Conservation (phyloP, 2,888 invertebrate genomes). For the Drosophila anomelani region DNA sequence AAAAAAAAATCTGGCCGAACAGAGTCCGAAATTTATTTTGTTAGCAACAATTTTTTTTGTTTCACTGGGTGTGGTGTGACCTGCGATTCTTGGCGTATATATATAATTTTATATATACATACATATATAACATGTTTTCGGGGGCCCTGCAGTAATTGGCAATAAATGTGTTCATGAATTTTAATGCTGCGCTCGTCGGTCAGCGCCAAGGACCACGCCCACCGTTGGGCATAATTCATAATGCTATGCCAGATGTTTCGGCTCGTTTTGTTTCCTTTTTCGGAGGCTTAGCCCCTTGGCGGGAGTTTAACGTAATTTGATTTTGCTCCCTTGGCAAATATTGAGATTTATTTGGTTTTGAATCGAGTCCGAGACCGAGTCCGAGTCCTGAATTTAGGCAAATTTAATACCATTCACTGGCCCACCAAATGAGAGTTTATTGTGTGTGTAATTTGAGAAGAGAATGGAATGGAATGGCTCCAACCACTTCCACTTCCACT, state of each 20-base stretch:
- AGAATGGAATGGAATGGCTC: conserved; percentile 3
- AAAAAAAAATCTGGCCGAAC: conserved; percentile 28
- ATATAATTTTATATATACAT: conserved; percentile 47
- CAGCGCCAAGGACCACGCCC: conserved; percentile 42
- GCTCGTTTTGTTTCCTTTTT: conserved; percentile 29
- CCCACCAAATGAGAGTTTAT: conserved; percentile 34
- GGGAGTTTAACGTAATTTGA: conserved; percentile 75
- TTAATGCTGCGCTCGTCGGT: conserved; percentile 71
- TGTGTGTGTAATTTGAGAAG: conserved; percentile 44
- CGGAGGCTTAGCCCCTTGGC: conserved; percentile 26
- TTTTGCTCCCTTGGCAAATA: conserved; percentile 60
- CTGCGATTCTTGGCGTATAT: conserved; percentile 24
- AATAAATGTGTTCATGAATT: conserved; percentile 83
- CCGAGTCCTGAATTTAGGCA: conserved; percentile 9
- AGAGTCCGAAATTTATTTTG: conserved; percentile 51
- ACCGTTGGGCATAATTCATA: conserved; percentile 67
- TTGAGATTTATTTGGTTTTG: conserved; percentile 79
- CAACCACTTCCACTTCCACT: conserved; percentile 68
- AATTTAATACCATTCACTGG: conserved; percentile 63
- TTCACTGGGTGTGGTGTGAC: conserved; percentile 18
- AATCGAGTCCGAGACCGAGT: conserved; percentile 41
- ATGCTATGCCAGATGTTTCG: conserved; percentile 72
- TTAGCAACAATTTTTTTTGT: conserved; percentile 39
- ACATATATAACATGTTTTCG: conserved; percentile 67
- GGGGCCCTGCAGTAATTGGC: conserved; percentile 77